Evolutionary conservation across 2,797 vertebrate genomes (phyloP).

Genomic region (Synaphobranchus kaupii): DNA sequence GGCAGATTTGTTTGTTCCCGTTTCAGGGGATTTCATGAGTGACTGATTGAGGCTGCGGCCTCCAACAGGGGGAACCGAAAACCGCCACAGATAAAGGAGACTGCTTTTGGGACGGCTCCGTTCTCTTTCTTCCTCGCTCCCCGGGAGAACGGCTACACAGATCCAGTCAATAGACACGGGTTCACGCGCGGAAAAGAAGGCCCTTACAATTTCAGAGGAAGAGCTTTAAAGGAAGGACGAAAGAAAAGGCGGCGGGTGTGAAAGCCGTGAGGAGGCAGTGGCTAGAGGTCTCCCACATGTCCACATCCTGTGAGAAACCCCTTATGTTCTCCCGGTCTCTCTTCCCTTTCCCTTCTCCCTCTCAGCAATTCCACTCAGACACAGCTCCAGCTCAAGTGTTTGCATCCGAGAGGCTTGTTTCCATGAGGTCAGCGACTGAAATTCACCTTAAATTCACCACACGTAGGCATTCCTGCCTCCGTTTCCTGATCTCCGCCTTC

Average conservation of each 20-base stretch:
- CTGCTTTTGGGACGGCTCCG: neutral
- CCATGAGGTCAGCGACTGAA: neutral
- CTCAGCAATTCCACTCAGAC: neutral
- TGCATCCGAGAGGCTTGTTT: neutral
- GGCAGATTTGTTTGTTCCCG: neutral
- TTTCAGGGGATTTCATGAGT: constrained; percentile 13
- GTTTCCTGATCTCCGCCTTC: neutral
- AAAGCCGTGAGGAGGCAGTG: neutral
- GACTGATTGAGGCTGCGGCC: neutral
- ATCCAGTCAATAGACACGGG: neutral
- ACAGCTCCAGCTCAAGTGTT: neutral
- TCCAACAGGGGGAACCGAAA: neutral
- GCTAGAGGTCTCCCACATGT: neutral
- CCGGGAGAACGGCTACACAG: neutral
- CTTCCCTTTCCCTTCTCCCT: neutral
- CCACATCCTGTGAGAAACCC: neutral
- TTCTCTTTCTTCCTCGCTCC: neutral
- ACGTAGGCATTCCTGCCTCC: too few species aligned
- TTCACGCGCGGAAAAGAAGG: neutral
- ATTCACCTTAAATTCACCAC: neutral
- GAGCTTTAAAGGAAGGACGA: neutral
- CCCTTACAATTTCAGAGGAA: neutral
- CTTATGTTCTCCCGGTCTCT: too few species aligned
- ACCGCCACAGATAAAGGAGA: neutral
- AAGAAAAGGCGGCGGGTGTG: neutral